A percentile compares a stretch with the other conserved stretches of the same genome.
phyloP scores from a whole-genome alignment of 2,888 invertebrate species.

The Spisula subtruncata region DNA sequence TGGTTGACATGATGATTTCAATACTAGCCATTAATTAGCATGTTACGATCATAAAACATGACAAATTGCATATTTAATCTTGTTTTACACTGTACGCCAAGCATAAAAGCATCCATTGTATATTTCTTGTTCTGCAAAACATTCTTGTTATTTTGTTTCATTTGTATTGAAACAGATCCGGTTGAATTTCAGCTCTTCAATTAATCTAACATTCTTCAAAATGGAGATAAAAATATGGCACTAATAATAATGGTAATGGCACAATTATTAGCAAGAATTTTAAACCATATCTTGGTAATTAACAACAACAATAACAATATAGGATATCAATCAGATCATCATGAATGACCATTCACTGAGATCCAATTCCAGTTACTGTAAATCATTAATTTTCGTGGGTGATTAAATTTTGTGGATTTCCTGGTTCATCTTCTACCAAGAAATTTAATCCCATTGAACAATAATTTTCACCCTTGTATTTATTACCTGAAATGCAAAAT shows the following conservation, averaged over 20 bases:
- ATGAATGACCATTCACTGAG: too few species aligned
- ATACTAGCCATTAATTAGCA: too few species aligned
- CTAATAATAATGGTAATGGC: too few species aligned
- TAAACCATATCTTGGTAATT: background rate
- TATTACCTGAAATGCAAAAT: too few species aligned
- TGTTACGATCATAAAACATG: background rate
- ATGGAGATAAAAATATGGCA: background rate
- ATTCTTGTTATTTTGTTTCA: background rate
- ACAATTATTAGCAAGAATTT: background rate
- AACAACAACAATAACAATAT: background rate
- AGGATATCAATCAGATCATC: too few species aligned
- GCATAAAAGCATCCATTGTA: background rate
- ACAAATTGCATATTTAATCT: background rate
- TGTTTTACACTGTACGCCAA: background rate
- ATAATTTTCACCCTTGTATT: too few species aligned
- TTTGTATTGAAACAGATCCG: background rate
- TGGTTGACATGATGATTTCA: too few species aligned
- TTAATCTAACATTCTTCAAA: background rate
- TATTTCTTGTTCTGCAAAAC: background rate
- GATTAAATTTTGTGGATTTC: too few species aligned
- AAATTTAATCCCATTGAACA: too few species aligned
- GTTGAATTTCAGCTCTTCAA: background rate
- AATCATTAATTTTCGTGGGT: too few species aligned
- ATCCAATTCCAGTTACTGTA: too few species aligned
- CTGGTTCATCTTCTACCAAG: too few species aligned